Base-by-base conservation (phyloP, 2,888 invertebrate species). In the Drosophila meridionalis region DNA sequence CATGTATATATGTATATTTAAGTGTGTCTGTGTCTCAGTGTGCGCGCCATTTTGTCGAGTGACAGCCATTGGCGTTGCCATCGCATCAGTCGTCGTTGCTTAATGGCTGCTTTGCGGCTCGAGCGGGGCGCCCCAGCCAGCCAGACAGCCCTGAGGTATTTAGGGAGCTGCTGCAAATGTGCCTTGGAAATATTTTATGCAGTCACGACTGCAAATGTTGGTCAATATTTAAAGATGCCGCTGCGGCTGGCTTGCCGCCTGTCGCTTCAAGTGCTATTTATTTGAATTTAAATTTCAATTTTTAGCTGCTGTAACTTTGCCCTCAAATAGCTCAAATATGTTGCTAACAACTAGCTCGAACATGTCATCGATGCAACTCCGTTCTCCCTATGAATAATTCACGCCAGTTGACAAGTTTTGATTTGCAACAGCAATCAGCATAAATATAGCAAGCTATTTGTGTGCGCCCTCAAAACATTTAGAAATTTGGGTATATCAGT, bases 61-160 rank as follows among this genome's bases (percentile, higher is more conserved):
- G 81, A 73, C 84, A 81, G 60, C 69, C 80, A 80, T 83, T 83
- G 72, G 78, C 72, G 69, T 59, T 80, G 82, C 67, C 76, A 45
- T 83, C 74, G 87, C 82, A 75, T 70, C 84, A 77, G 86, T 85
- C 74, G 73, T 73, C 75, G 89, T 75, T 75, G 80, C 71, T 80
- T 85, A 85, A 85, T 85, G 84, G 84, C 83, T 88, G 84, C 89
- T 90, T 88, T 85, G 84, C 83, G 90, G 90, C 86, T 86, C 0
- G 45, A 5, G 14, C 0, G 59, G 28, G 32, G 40, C 38, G 53
- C 58, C 58, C 34, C 32, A 34, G 34, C 34, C 32, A 34, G 34
- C 57, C 30, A 66, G 77, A 72, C 75, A 71, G 52, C 78, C 67
- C 75, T 42, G 58, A 78, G 75, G 78, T 78, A 78, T 78, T 78